Base-by-base conservation (phyloP, 2,113 vertebrate species). In the Eudyptes chrysolophus region DNA sequence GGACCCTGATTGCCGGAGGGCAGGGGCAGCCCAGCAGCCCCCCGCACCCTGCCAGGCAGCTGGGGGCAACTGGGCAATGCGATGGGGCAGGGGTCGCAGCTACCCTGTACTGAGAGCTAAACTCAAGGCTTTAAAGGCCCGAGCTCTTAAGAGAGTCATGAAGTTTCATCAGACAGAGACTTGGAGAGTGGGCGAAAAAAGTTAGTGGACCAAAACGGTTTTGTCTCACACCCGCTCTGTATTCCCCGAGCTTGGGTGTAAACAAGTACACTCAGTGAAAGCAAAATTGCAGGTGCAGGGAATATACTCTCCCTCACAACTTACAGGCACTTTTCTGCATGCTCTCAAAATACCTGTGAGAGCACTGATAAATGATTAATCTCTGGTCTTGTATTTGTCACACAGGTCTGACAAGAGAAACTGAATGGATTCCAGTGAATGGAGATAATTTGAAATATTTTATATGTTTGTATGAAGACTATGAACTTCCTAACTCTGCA, bases 401-500 rank as follows among this genome's bases (percentile, higher is more conserved):
- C 92, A 34, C 97, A 98, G 98, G 90, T 77, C 83, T 95, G 72
- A 64, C 55, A 84, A 83, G 79, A 95, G 76, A 87, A 96, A 89
- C 51, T 4, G 34, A 80, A 95, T 60, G 91, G 78, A 91, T 92
- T 97, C 55, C 92, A 89, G 82, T 64, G 84, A 97, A 97, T 80
- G 93, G 64, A 97, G 87, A 93, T 85, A 34, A 89, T 66, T 69
- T 87, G 90, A 97, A 96, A 81, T 86, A 80, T 97, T 98, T 98
- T 98, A 97, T 98, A 98, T 96, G 98, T 98, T 98, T 98, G 97
- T 98, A 98, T 96, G 96, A 98, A 96, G 90, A 98, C 90, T 92
- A 61, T 84, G 91, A 97, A 93, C 90, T 90, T 97, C 86, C 86
- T 54, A 92, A 83, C 85, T 83, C 89, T 49, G 78, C 81, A 85